A percentile compares a stretch with the other conserved stretches of the same genome.
These are phyloP conservation scores for Philereme transversata DNA, from an alignment of 2,888 invertebrate species.

Conservation along the genomic window DNA sequence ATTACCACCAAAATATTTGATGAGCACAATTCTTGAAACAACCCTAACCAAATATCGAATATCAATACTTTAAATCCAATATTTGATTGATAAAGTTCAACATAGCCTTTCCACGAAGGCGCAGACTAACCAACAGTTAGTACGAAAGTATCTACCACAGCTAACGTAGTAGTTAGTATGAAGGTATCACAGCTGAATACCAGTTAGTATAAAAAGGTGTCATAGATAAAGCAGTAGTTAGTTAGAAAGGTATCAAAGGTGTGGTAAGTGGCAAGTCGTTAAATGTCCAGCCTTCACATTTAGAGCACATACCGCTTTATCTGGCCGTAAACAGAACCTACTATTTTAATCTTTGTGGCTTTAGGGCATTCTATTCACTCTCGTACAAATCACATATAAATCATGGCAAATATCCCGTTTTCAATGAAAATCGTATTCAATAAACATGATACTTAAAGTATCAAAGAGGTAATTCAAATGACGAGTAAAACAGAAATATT, in stretches of 20 bases:
- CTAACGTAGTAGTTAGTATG: no score
- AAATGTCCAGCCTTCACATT: slow-evolving; percentile 49
- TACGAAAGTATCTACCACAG: no score
- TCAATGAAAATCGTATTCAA: no score
- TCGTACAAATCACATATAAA: no score
- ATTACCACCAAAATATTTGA: slow-evolving; percentile 8
- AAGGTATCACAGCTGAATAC: background rate
- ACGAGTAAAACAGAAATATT: no score
- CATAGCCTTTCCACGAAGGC: slow-evolving; percentile 17
- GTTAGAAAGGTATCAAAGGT: slow-evolving; percentile 25
- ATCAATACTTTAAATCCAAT: slow-evolving; percentile 20
- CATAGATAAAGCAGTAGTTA: slow-evolving; percentile 4
- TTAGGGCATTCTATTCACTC: no score
- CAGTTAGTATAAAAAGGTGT: slow-evolving; percentile 7
- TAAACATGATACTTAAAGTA: no score
- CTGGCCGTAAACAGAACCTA: slow-evolving; percentile 16
- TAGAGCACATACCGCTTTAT: slow-evolving; percentile 28
- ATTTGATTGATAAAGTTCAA: slow-evolving; percentile 28
- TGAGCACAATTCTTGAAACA: slow-evolving; percentile 8
- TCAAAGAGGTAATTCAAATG: no score
- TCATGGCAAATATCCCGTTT: no score
- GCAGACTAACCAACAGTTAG: background rate
- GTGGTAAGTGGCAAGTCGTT: slow-evolving; percentile 43
- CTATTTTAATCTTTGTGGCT: background rate
- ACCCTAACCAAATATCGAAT: slow-evolving; percentile 27